Evolutionary conservation across 2,113 vertebrate genomes (phyloP), one percentile per base, ranked within the genome.

Genomic region (Vulpes vulpes): DNA sequence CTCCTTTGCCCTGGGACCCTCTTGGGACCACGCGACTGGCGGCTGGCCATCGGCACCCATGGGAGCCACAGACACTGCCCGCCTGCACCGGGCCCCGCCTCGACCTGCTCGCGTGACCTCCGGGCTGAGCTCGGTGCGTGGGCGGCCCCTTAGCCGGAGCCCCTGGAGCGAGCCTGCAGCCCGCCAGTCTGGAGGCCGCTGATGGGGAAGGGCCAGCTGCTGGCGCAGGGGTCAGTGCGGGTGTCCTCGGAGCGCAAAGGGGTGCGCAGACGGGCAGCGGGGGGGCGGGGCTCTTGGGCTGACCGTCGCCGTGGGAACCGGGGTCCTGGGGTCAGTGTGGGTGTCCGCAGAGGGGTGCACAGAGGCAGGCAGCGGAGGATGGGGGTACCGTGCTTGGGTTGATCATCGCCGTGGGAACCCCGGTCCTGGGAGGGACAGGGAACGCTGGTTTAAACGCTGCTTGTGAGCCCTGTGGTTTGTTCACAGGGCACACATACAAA

Each of bases 191-290:
- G 55, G 16, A 11, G 8, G 25, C 14, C 30, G 11, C 20, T 12
- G 64, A 65, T 15, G 17, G 51, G 49, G 35, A 79, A n/a, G 57
- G 5, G 7, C 86, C n/a, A n/a, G 11, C n/a, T 73, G 35, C 49
- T 49, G 53, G 69, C 20, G 38, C 27, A 35, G 14, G 67, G 32
- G 1, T 79, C 27, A 10, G 35, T 60, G 51, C 22, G 15, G 51
- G 32, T 81, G 32, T 81, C n/a, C 19, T 74, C 4, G 14, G 43
- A 43, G 43, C 43, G 1, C 43, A 43, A 43, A 43, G 7, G 43
- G 43, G 43, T 43, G 43, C 7, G 1, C 5, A 32, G 35, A 14
- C 11, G 4, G 5, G 7, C 0, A 0, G 11, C 9, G 2, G 43
- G 43, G 38, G 43, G 43, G 43, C 19, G 20, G 35, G 20, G 38